Evolutionary conservation across 2,797 vertebrate species (phyloP).

Genomic region (Oryzias dopingdopingensis): DNA sequence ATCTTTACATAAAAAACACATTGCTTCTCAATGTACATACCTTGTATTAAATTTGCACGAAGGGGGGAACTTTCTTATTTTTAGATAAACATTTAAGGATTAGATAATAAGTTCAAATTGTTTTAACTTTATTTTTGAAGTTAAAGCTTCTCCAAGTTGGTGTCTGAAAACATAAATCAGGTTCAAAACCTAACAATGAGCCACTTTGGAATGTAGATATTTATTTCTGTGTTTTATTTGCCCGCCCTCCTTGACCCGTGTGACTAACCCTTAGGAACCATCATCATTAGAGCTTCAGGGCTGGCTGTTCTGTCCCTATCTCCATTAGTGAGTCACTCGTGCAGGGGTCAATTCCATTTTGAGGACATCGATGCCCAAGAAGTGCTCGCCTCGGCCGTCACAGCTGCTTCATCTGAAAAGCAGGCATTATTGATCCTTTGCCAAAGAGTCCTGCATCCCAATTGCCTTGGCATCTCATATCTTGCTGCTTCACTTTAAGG

Average conservation of each 20-base stretch:
- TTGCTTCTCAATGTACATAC: too few relatives aligned
- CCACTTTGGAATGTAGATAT: too few relatives aligned
- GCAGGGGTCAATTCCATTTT: slow-evolving; percentile 50
- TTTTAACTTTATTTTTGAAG: too few relatives aligned
- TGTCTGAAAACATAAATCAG: too few relatives aligned
- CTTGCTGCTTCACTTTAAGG: slow-evolving; percentile 17
- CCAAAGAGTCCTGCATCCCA: slow-evolving; percentile 11
- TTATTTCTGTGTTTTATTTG: slow-evolving; percentile 36
- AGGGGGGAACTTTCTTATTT: too few relatives aligned
- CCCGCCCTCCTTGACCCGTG: slow-evolving; percentile 46
- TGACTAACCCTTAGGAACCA: slow-evolving; percentile 53
- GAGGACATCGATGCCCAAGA: slow-evolving; percentile 31
- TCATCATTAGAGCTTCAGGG: slow-evolving; percentile 47
- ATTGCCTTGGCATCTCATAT: slow-evolving; percentile 18
- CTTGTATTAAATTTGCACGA: too few relatives aligned
- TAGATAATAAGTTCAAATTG: too few relatives aligned
- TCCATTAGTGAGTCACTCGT: slow-evolving; percentile 60
- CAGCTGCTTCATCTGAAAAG: slow-evolving; percentile 33
- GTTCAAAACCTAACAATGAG: too few relatives aligned
- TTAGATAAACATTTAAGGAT: too few relatives aligned
- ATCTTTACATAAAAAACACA: too few relatives aligned
- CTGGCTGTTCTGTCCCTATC: slow-evolving; percentile 53
- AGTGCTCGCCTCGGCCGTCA: slow-evolving; percentile 39
- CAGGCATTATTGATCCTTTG: slow-evolving; percentile 22
- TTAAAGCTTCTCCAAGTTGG: too few relatives aligned